Conservation (phyloP, 1,140 invertebrate species). For the Cydia splendana region DNA sequence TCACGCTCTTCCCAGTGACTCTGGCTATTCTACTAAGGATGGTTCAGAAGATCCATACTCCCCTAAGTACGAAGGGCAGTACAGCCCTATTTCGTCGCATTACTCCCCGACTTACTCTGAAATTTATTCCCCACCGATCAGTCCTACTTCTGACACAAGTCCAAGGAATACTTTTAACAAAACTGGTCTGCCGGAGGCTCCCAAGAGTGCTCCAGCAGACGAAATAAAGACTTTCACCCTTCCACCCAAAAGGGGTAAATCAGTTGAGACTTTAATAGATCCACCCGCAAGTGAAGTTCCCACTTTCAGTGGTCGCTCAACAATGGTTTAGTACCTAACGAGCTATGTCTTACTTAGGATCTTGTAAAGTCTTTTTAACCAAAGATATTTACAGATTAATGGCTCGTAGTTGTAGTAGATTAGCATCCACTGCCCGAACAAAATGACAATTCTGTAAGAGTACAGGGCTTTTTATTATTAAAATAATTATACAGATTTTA, state of each 20-base stretch:
- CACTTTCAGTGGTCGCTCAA: slow-evolving; percentile 71
- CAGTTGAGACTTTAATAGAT: slow-evolving; percentile 72
- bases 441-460: slow-evolving; percentile 37
- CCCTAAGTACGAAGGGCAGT: slow-evolving; percentile 67
- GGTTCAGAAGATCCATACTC: slow-evolving; percentile 69
- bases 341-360: neutral
- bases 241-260: slow-evolving; percentile 69
- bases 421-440: slow-evolving; percentile 34
- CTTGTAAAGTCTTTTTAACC: neutral
- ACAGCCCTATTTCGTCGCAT: slow-evolving; percentile 70
- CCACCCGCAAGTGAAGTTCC: slow-evolving; percentile 63
- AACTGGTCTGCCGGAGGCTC: slow-evolving; percentile 73
- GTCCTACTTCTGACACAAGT: slow-evolving; percentile 68
- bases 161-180: slow-evolving; percentile 67
- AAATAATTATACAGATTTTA: slow-evolving; percentile 34
- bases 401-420: neutral
- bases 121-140: slow-evolving; percentile 74
- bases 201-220: slow-evolving; percentile 67
- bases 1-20: slow-evolving; percentile 74
- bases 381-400: neutral
- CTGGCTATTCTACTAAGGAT: slow-evolving; percentile 74
- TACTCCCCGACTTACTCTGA: slow-evolving; percentile 77
- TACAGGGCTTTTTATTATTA: slow-evolving; percentile 38
- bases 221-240: slow-evolving; percentile 74
- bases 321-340: slow-evolving; percentile 68